Percentiles rank a stretch among this genome's conserved stretches.
phyloP scores from a whole-genome alignment of 2,888 invertebrate species.

The Stenoptilia bipunctidactyla region DNA sequence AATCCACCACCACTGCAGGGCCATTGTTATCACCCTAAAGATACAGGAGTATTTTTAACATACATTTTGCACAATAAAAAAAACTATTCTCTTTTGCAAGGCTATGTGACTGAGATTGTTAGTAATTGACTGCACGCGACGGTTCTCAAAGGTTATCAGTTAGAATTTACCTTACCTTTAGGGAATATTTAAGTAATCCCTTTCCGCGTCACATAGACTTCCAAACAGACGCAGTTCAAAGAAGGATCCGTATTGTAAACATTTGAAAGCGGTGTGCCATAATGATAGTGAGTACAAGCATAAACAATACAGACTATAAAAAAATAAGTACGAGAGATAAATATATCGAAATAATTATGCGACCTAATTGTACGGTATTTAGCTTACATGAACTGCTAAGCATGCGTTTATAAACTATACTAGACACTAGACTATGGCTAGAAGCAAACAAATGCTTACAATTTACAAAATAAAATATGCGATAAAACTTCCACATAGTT shows the following conservation, averaged over 20 bases:
- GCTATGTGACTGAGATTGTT: constrained; percentile 28
- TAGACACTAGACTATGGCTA: constrained; percentile 42
- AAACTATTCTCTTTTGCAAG: constrained; percentile 28
- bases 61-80: background rate
- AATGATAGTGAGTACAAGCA: constrained; percentile 49
- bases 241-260: constrained; percentile 53
- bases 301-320: constrained; percentile 46
- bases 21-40: no score
- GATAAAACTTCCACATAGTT: constrained; percentile 25
- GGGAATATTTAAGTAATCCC: no score
- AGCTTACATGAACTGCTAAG: constrained; percentile 68
- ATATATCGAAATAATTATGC: constrained; percentile 40
- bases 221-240: constrained; percentile 35
- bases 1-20: constrained; percentile 5
- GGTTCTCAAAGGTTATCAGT: background rate
- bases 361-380: constrained; percentile 43
- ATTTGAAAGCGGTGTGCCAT: constrained; percentile 67
- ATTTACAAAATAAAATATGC: constrained; percentile 55
- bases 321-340: constrained; percentile 67
- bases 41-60: no score
- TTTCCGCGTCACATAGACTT: constrained; percentile 39
- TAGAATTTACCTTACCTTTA: no score
- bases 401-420: no score
- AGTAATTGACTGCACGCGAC: background rate
- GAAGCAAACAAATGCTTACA: constrained; percentile 71